Conservation (phyloP, 2,113 vertebrate species). For the Proteles cristata region DNA sequence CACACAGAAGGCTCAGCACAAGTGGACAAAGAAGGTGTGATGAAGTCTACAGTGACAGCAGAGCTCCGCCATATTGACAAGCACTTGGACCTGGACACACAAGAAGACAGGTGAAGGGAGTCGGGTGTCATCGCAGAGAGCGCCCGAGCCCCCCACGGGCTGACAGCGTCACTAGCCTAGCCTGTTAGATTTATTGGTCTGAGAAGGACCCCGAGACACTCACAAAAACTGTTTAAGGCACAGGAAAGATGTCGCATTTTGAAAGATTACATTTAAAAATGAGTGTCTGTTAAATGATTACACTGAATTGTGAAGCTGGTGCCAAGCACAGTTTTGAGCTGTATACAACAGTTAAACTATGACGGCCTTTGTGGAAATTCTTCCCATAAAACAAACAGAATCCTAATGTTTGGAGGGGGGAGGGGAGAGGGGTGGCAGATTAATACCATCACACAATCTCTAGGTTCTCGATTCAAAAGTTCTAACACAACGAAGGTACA, state of each 20-base stretch:
- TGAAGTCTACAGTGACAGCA: neutral
- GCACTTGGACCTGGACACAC: neutral
- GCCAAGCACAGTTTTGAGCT: neutral
- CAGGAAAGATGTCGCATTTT: neutral
- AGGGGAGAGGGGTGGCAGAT: accelerated
- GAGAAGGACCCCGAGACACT: neutral
- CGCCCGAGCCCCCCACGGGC: neutral
- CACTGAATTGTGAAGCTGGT: neutral
- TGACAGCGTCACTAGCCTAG: constrained; percentile 33
- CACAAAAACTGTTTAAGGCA: constrained; percentile 17
- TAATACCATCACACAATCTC: accelerated
- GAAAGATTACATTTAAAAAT: neutral
- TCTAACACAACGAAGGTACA: neutral
- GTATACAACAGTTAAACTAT: neutral
- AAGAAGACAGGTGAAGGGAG: neutral
- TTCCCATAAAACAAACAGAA: neutral
- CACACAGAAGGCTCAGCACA: neutral
- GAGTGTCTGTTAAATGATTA: neutral
- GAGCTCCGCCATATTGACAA: neutral
- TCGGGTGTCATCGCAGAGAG: constrained; percentile 17
- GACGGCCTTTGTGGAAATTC: neutral
- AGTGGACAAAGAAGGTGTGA: neutral
- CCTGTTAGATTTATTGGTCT: constrained; percentile 24
- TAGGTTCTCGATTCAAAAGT: neutral
- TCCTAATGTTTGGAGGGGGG: accelerated